Base-by-base conservation (phyloP, 2,797 vertebrate genomes). In the Molossus alvarezi region DNA sequence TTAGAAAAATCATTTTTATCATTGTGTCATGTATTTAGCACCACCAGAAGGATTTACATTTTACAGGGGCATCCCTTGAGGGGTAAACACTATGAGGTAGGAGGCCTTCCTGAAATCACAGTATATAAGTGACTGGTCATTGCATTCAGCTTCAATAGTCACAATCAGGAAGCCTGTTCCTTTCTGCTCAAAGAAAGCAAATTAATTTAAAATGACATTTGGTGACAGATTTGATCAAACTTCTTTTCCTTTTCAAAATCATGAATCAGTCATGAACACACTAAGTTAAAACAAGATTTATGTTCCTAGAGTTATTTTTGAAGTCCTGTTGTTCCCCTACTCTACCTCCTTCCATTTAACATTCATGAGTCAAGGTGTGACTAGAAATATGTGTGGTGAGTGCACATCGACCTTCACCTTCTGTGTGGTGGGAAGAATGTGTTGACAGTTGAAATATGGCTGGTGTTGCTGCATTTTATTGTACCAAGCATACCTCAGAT, bases 311-410 rank as follows among this genome's bases (percentile, higher is more conserved):
- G 71, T 67, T 97, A 69, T 86, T 97, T 98, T 97, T 97, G 96
- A 97, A 98, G 97, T 96, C 96, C 7, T 4, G 29, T 97, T 96
- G 95, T 96, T 96, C 82, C 96, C 97, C 94, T 95, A 90, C 90
- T 90, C 92, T 85, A 58, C 95, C 92, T 98, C 97, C 96, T 95
- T 93, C 77, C 90, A 95, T 41, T 97, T 93, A 76, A 88, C 96
- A 96, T 97, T 97, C 97, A 92, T 93, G 91, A 98, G 97, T 98
- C 95, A 98, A 96, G 95, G 97, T 96, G 97, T 97, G 96, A 97
- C 98, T 97, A 95, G 97, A 97, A 98, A 97, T 95, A 75, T 53
- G 64, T 18, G 87, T 17, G n/a, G 88, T 90, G 73, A 90, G 64
- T 97, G 95, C 75, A 96, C 20, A 53, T 29, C 0, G 11, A 88